A percentile compares a stretch with the other conserved stretches of the same genome.
Evolutionary conservation across 2,888 invertebrate genomes (phyloP).

Genomic region (Nycteola revayana): DNA sequence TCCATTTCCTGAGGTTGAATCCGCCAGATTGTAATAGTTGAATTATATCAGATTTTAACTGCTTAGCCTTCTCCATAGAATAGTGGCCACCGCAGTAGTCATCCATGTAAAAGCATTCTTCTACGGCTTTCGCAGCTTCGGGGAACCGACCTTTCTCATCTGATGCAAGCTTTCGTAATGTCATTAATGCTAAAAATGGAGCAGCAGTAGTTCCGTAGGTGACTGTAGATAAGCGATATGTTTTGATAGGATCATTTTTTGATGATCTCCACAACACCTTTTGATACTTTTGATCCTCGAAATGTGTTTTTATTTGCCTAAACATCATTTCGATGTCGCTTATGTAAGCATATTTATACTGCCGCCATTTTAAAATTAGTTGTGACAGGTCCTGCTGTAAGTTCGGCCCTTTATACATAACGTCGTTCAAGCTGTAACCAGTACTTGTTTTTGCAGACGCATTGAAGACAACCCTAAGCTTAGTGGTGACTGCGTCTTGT

Average conservation of each 20-base stretch:
- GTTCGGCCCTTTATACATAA: constrained; percentile 23
- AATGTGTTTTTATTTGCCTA: constrained; percentile 13
- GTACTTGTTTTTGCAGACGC: constrained; percentile 19
- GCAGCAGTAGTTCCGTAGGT: constrained; percentile 17
- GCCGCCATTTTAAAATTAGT: constrained; percentile 21
- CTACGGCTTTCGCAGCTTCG: constrained; percentile 3
- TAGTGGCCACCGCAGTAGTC: constrained; percentile 6
- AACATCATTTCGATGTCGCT: constrained; percentile 30
- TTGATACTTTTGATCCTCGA: constrained; percentile 19
- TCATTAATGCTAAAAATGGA: constrained; percentile 28
- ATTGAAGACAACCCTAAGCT: constrained; percentile 26
- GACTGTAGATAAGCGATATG: constrained; percentile 14
- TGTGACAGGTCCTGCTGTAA: constrained; percentile 14
- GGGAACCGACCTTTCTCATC: constrained; percentile 9
- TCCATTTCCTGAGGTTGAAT: constrained; percentile 9
- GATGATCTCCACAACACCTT: constrained; percentile 26
- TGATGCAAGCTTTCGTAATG: constrained; percentile 12
- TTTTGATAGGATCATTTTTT: constrained; percentile 2
- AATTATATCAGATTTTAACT: constrained; percentile 8
- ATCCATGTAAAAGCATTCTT: constrained; percentile 11
- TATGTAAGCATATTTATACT: constrained; percentile 19
- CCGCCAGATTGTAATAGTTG: constrained; percentile 14
- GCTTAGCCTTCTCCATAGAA: constrained; percentile 5
- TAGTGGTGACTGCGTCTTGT: constrained; percentile 20
- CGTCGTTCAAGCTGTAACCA: constrained; percentile 23